Conservation (phyloP, 2,888 invertebrate genomes). For the Folsomia manolachei region DNA sequence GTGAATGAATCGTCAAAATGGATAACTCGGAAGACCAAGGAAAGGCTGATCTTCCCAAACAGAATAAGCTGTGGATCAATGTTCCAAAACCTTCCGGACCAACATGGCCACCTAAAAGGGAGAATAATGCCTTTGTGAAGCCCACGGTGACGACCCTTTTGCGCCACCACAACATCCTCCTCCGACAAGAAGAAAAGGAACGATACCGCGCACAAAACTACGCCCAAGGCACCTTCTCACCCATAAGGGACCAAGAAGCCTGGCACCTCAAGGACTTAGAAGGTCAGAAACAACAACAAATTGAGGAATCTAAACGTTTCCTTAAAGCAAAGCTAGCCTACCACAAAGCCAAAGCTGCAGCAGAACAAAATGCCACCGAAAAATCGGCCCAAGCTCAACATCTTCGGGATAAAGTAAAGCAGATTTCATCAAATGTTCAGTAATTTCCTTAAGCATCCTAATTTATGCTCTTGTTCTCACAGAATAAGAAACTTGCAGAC, state of each 20-base stretch:
- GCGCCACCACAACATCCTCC: slow-evolving; percentile 26
- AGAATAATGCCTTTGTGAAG: background rate
- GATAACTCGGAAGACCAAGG: background rate
- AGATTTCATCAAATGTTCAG: too few species aligned
- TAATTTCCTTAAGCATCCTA: too few species aligned
- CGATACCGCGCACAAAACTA: slow-evolving; percentile 13
- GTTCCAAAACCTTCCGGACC: background rate
- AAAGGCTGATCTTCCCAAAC: background rate
- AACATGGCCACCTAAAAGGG: background rate
- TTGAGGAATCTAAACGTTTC: slow-evolving; percentile 27
- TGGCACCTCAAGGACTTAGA: background rate
- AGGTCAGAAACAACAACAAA: slow-evolving; percentile 11
- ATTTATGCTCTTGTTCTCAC: background rate
- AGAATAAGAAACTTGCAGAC: slow-evolving; percentile 28
- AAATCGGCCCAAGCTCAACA: slow-evolving; percentile 27
- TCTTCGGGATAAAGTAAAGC: slow-evolving; percentile 23
- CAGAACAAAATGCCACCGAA: slow-evolving; percentile 22
- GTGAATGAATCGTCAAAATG: too few species aligned
- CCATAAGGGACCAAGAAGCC: background rate
- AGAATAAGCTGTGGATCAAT: background rate
- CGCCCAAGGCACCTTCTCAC: background rate
- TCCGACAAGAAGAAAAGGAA: slow-evolving; percentile 26
- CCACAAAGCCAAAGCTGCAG: slow-evolving; percentile 36
- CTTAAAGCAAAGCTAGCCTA: slow-evolving; percentile 32
- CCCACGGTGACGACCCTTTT: slow-evolving; percentile 36